These are phyloP conservation scores for Trematomus loennbergii DNA, from an alignment of 2,113 vertebrate species.

Conservation along the genomic window DNA sequence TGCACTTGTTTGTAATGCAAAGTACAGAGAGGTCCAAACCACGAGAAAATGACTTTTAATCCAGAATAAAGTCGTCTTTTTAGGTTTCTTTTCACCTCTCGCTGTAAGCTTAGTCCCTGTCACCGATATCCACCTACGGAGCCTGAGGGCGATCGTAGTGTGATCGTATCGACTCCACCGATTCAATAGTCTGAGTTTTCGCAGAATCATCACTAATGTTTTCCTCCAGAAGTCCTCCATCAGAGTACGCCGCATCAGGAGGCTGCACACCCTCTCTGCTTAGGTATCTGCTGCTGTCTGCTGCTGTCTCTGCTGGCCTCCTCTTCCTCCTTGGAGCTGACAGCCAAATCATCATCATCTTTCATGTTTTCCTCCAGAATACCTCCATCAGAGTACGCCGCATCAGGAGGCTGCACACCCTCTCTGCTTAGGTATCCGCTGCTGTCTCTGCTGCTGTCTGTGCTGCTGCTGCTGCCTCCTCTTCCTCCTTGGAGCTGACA, in stretches of 20 bases:
- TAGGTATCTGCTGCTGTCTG: too few species aligned
- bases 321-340: too few species aligned
- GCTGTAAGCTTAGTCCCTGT: slow-evolving; percentile 9
- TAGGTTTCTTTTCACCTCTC: neutral
- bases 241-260: rapidly evolving
- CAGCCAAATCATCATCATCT: too few species aligned
- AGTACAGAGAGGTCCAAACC: neutral
- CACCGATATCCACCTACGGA: slow-evolving; percentile 27
- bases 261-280: rapidly evolving
- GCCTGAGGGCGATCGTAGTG: slow-evolving; percentile 20
- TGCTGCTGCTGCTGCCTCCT: too few species aligned
- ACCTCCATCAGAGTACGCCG: too few species aligned
- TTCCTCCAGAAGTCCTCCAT: neutral
- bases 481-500: too few species aligned
- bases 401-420: too few species aligned
- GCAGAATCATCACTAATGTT: neutral
- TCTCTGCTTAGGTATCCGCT: too few species aligned
- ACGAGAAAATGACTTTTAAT: neutral
- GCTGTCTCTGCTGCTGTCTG: too few species aligned
- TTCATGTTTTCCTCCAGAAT: too few species aligned
- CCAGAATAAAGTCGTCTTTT: neutral
- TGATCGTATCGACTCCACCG: neutral
- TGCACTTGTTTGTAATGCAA: neutral
- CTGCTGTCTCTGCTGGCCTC: too few species aligned
- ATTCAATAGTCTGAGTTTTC: neutral